These are phyloP conservation scores for Lamprotornis superbus DNA, from an alignment of 2,113 vertebrate genomes.

Conservation along the genomic window DNA sequence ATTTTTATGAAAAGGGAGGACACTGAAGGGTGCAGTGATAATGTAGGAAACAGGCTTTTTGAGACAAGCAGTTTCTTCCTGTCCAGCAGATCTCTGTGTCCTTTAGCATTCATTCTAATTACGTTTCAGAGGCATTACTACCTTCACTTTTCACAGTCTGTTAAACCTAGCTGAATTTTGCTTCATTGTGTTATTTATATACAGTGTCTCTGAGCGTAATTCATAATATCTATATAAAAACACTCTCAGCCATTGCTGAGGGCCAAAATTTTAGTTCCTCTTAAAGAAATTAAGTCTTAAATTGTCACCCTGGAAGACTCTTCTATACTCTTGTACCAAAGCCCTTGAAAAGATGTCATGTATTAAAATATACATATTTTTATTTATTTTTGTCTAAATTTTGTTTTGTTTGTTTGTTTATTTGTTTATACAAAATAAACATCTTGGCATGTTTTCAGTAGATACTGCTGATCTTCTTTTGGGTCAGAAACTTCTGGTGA, in stretches of 20 bases:
- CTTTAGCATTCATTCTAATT: not conserved
- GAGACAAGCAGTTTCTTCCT: not conserved
- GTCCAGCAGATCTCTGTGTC: not conserved
- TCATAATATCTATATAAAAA: not conserved
- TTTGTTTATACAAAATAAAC: not conserved
- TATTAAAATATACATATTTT: not conserved
- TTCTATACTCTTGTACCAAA: not conserved
- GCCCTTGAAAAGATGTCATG: not conserved
- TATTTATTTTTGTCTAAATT: not conserved
- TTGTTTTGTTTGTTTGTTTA: not conserved
- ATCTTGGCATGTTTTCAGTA: not conserved
- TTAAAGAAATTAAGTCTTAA: not conserved
- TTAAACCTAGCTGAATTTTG: not conserved
- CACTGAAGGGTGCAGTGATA: not conserved
- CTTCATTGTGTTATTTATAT: not conserved
- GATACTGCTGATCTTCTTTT: not conserved
- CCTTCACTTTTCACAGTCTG: not conserved
- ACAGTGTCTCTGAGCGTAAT: not conserved
- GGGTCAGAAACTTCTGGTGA: not conserved
- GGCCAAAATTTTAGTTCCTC: not conserved
- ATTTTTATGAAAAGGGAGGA: not conserved
- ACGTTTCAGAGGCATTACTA: not conserved
- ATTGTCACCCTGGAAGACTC: not conserved
- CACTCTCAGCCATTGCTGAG: not conserved
- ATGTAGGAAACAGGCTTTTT: not conserved